A percentile compares a stretch with the other conserved stretches of the same genome.
These are phyloP conservation scores for Ictalurus furcatus DNA, from an alignment of 2,113 vertebrate genomes.

Conservation along the genomic window DNA sequence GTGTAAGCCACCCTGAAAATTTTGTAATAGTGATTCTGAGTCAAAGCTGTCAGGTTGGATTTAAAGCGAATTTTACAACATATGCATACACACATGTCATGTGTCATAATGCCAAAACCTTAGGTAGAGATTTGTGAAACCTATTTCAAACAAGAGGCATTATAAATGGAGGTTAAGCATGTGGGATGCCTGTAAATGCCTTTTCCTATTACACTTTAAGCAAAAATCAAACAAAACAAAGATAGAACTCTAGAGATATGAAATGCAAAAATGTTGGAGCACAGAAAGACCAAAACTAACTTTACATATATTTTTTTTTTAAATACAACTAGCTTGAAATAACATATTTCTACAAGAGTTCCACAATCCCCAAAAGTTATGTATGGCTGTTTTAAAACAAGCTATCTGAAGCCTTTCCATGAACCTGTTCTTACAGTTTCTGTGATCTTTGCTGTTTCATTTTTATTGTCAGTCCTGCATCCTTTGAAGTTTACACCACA, in stretches of 20 bases:
- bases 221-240: not conserved
- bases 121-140: not conserved
- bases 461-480: conserved; percentile 37
- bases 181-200: not conserved
- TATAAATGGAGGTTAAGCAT: not conserved
- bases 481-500: conserved; percentile 41
- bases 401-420: not conserved
- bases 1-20: not conserved
- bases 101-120: not conserved
- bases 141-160: not conserved
- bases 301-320: too few relatives aligned
- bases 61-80: too few relatives aligned
- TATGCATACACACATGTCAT: not conserved
- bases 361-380: not conserved
- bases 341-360: not conserved
- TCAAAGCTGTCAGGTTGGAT: not conserved
- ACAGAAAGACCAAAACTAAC: not conserved
- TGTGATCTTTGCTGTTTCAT: conserved; percentile 28
- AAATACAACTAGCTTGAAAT: not conserved
- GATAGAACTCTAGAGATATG: not conserved
- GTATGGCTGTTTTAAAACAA: not conserved
- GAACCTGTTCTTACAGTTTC: conserved; percentile 32
- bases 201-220: not conserved
- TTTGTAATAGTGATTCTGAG: not conserved
- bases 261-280: not conserved